Evolutionary conservation across 2,797 vertebrate genomes (phyloP).

Genomic region (Benthosema pterotum): DNA sequence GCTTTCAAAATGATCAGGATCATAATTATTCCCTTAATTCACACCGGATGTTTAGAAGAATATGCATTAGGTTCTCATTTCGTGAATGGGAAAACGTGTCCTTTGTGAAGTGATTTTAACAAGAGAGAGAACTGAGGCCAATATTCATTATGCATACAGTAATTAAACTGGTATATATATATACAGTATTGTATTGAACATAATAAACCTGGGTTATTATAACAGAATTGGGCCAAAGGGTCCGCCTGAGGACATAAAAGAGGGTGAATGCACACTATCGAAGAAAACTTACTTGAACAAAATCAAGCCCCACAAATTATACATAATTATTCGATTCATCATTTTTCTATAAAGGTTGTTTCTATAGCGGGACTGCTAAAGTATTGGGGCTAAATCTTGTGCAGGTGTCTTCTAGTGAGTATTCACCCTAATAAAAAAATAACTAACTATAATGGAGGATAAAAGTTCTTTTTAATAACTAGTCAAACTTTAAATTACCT

Average conservation of each 20-base stretch:
- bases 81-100: not conserved
- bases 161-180: slow-evolving; percentile 28
- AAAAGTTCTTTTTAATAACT: not conserved
- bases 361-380: too few relatives aligned
- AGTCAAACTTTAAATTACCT: slow-evolving; percentile 13
- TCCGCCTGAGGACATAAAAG: slow-evolving; percentile 30
- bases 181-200: slow-evolving; percentile 30
- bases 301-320: too few relatives aligned
- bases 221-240: slow-evolving; percentile 37
- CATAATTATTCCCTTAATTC: too few relatives aligned
- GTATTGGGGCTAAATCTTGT: too few relatives aligned
- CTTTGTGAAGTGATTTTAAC: not conserved
- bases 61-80: not conserved
- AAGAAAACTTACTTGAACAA: not conserved
- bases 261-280: slow-evolving; percentile 29
- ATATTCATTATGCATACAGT: slow-evolving; percentile 21
- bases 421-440: slow-evolving; percentile 3
- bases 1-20: too few relatives aligned
- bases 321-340: too few relatives aligned
- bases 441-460: too few relatives aligned
- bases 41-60: too few relatives aligned
- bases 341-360: too few relatives aligned
- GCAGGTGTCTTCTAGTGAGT: slow-evolving; percentile 25
- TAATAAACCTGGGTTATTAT: slow-evolving; percentile 40
- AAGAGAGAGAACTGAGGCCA: slow-evolving; percentile 3